Percentiles rank a stretch among this genome's conserved stretches.
phyloP scores from a whole-genome alignment of 2,797 vertebrate species.

The Scolopax bukidnonensis region DNA sequence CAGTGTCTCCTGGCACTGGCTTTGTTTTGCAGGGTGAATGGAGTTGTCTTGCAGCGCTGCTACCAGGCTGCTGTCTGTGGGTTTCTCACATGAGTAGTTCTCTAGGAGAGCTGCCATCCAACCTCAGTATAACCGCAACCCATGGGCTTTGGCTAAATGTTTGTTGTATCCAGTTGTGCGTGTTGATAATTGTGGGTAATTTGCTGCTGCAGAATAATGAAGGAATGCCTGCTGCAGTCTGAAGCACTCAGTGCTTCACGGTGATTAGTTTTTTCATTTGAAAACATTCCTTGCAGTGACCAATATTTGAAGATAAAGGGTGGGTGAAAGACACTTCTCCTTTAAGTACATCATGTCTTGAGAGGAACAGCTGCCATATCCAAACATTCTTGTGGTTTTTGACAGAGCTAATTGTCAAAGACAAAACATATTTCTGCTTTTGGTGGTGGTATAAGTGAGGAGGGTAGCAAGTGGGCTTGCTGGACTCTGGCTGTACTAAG shows the following conservation, averaged over 20 bases:
- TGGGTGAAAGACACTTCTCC: neutral
- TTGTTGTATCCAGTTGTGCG: constrained; percentile 45
- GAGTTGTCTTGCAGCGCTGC: neutral
- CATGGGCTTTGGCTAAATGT: neutral
- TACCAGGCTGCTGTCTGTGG: neutral
- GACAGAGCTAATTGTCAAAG: neutral
- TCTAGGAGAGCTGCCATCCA: constrained; percentile 10
- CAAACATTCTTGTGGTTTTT: neutral
- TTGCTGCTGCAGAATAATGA: constrained; percentile 31
- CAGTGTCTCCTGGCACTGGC: neutral
- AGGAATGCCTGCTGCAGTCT: constrained; percentile 28
- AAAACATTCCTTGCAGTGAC: neutral
- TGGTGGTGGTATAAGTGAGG: neutral
- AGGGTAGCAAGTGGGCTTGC: neutral
- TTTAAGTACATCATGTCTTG: neutral
- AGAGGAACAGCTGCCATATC: neutral
- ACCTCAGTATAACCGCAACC: neutral
- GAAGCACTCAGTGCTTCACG: neutral
- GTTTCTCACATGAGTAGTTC: constrained; percentile 35
- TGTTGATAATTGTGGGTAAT: constrained; percentile 57
- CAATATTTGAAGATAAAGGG: neutral
- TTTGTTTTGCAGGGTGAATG: neutral
- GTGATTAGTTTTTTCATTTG: constrained; percentile 1
- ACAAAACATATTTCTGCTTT: neutral
- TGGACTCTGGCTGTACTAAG: neutral